phyloP scores from a whole-genome alignment of 2,113 vertebrate species.

The Gallinago media region DNA sequence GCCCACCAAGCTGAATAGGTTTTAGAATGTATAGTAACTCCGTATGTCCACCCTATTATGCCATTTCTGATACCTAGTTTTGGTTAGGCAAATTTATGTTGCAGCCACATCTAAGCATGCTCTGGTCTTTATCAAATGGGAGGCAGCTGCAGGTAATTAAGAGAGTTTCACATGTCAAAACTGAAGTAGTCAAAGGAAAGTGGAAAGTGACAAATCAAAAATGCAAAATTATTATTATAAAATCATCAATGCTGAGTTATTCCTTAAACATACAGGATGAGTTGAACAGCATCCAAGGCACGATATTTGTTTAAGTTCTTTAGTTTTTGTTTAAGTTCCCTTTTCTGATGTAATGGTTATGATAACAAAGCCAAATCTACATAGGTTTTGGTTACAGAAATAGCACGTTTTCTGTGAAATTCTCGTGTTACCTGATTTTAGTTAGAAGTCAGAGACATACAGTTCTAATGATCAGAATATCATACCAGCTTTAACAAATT shows the following conservation, averaged over 20 bases:
- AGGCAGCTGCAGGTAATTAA: not conserved
- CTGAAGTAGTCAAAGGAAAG: not conserved
- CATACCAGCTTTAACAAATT: not conserved
- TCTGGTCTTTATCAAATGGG: not conserved
- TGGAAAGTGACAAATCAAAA: not conserved
- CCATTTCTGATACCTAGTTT: not conserved
- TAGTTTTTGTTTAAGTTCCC: not conserved
- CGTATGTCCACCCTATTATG: not conserved
- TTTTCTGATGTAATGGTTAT: not conserved
- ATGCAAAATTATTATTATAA: not conserved
- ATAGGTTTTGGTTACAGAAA: not conserved
- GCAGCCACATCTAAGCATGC: not conserved
- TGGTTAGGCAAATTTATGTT: not conserved
- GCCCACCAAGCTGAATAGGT: not conserved
- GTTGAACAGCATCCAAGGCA: not conserved
- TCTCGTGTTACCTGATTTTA: not conserved
- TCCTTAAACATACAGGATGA: not conserved
- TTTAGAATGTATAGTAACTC: not conserved
- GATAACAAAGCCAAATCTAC: not conserved
- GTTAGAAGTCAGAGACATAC: not conserved
- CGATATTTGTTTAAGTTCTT: not conserved
- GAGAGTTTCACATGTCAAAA: not conserved
- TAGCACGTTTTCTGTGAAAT: not conserved
- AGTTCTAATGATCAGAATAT: constrained; percentile 32
- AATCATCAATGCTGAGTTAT: not conserved